phyloP scores from a whole-genome alignment of 2,797 vertebrate species.

The Parambassis ranga region DNA sequence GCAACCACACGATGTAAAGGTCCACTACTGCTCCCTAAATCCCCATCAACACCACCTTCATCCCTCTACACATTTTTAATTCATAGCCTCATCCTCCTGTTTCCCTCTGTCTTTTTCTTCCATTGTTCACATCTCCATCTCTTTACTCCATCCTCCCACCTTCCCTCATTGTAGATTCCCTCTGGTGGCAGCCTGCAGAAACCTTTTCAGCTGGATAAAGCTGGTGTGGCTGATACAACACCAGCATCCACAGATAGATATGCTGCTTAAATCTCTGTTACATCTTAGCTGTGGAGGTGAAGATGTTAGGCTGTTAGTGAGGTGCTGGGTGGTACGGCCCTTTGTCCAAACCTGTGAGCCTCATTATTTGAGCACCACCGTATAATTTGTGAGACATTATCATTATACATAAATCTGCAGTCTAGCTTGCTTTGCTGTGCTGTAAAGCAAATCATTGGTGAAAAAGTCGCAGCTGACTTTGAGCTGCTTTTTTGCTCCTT shows the following conservation, averaged over 20 bases:
- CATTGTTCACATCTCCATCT: not conserved
- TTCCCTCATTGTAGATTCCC: conserved; percentile 1
- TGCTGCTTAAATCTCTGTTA: conserved; percentile 15
- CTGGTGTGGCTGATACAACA: conserved; percentile 17
- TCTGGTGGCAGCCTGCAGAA: conserved; percentile 19
- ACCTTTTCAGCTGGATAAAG: conserved; percentile 33
- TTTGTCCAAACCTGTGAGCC: conserved; percentile 9
- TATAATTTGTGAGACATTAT: not conserved
- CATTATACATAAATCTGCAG: not conserved
- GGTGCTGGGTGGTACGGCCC: not conserved
- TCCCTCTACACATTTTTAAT: conserved; percentile 12
- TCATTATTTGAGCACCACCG: conserved; percentile 31
- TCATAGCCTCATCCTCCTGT: not conserved
- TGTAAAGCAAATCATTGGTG: not conserved
- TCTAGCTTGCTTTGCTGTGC: conserved; percentile 17
- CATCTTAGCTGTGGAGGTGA: conserved; percentile 8
- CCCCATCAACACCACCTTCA: conserved; percentile 6
- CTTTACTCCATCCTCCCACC: not conserved
- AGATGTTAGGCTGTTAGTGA: conserved; percentile 7
- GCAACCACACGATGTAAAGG: conserved; percentile 16
- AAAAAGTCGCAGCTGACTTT: conserved; percentile 25
- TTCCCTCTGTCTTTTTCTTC: not conserved
- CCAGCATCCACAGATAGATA: conserved; percentile 10
- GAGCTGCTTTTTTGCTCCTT: conserved; percentile 16
- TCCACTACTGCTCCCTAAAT: conserved; percentile 24